Conservation (phyloP, 2,888 invertebrate genomes). For the Polymixis flavicincta region DNA sequence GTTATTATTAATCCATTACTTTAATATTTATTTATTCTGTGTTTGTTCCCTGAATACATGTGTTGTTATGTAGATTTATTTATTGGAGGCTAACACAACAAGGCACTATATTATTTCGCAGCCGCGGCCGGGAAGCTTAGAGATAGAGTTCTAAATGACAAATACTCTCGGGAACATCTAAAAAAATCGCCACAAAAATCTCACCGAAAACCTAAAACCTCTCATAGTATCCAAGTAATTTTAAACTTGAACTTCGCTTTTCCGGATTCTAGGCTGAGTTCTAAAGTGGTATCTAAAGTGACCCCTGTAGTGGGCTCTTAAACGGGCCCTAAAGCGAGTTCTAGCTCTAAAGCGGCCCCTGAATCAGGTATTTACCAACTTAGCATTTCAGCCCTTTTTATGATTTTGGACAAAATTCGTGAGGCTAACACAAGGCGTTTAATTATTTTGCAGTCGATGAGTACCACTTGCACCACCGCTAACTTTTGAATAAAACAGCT, state of each 20-base stretch:
- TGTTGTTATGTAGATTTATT: slow-evolving; percentile 24
- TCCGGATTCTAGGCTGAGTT: neutral
- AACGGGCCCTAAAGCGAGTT: neutral
- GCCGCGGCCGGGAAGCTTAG: neutral
- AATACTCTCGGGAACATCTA: neutral
- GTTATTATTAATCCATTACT: slow-evolving; percentile 9
- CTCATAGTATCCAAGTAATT: neutral
- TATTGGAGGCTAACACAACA: neutral
- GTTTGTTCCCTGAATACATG: slow-evolving; percentile 4
- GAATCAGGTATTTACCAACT: neutral
- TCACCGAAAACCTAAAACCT: neutral
- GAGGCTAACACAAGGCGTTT: no score
- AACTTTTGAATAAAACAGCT: neutral
- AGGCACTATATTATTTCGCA: neutral
- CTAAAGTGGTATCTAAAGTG: neutral
- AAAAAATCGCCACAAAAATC: neutral
- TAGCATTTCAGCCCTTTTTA: neutral
- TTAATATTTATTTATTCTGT: slow-evolving; percentile 37
- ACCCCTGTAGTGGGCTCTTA: neutral
- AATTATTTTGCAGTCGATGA: no score
- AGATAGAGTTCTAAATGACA: neutral
- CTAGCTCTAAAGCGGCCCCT: neutral
- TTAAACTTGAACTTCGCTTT: neutral
- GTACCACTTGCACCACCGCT: no score
- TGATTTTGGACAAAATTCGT: no score